Evolutionary conservation across 1,140 invertebrate genomes (phyloP).

Genomic region (Drosophila littoralis): DNA sequence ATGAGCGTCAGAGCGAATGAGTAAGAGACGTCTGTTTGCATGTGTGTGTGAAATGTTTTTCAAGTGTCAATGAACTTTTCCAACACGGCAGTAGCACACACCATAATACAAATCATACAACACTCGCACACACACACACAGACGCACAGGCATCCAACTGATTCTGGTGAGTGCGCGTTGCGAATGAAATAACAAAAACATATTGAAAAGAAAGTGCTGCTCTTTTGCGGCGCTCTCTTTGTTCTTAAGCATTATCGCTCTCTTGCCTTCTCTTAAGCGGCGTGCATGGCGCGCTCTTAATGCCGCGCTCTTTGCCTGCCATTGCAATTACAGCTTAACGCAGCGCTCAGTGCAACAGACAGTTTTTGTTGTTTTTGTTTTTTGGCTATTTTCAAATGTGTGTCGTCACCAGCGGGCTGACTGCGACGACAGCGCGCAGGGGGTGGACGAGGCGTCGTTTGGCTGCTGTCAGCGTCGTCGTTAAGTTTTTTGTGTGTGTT

Average conservation of each 20-base stretch:
- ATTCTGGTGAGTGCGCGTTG: constrained; percentile 48
- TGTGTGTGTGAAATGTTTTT: constrained; percentile 77
- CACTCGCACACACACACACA: constrained; percentile 39
- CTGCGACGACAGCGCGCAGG: background rate
- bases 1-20: constrained; percentile 76
- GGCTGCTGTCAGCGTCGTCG: background rate
- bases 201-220: constrained; percentile 72
- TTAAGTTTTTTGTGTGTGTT: background rate
- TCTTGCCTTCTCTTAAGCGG: constrained; percentile 21
- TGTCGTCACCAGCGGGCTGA: constrained; percentile 68
- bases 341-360: constrained; percentile 48
- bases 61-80: constrained; percentile 82
- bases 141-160: constrained; percentile 12
- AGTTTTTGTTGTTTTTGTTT: constrained; percentile 42
- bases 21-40: constrained; percentile 57
- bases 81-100: constrained; percentile 79
- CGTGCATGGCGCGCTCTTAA: constrained; percentile 14
- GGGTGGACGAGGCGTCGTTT: background rate
- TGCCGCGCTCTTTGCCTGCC: constrained; percentile 22
- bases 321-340: constrained; percentile 33
- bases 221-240: constrained; percentile 46
- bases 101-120: constrained; percentile 56
- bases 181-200: constrained; percentile 77
- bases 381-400: constrained; percentile 65
- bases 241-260: constrained; percentile 28